Evolutionary conservation across 2,888 invertebrate species (phyloP).

Genomic region (Pseudococcus viburni): DNA sequence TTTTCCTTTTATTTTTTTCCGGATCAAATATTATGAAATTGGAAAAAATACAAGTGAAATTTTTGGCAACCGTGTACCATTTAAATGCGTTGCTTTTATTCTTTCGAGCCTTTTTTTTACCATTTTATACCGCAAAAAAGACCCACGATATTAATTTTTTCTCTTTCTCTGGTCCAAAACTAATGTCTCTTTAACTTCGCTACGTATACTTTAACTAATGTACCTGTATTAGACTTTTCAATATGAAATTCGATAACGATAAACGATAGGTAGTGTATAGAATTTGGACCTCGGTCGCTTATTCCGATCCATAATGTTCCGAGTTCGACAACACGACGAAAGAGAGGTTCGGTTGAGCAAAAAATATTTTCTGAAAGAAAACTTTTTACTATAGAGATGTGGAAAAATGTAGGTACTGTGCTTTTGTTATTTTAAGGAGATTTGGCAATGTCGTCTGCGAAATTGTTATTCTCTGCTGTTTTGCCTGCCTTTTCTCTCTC

Average conservation of each 20-base stretch:
- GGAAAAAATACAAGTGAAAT: constrained; percentile 28
- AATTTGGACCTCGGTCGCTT: not conserved
- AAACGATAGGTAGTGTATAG: constrained; percentile 17
- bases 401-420: not conserved
- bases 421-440: constrained; percentile 10
- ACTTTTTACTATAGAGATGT: not conserved
- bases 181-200: not conserved
- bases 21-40: constrained; percentile 45
- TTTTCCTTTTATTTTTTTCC: constrained; percentile 17
- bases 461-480: not conserved
- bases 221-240: constrained; percentile 22
- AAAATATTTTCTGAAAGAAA: not conserved
- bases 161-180: not conserved
- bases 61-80: constrained; percentile 23
- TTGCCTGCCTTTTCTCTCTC: not conserved
- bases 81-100: not conserved
- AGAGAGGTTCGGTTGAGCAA: not conserved
- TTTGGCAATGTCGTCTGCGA: not conserved
- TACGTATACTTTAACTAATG: constrained; percentile 1
- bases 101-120: not conserved
- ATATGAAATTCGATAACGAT: constrained; percentile 15
- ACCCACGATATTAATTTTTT: constrained; percentile 30
- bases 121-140: not conserved
- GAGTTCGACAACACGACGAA: not conserved
- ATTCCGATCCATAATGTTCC: not conserved